Base-by-base conservation (phyloP, 2,113 vertebrate genomes). In the Caranx melampygus region DNA sequence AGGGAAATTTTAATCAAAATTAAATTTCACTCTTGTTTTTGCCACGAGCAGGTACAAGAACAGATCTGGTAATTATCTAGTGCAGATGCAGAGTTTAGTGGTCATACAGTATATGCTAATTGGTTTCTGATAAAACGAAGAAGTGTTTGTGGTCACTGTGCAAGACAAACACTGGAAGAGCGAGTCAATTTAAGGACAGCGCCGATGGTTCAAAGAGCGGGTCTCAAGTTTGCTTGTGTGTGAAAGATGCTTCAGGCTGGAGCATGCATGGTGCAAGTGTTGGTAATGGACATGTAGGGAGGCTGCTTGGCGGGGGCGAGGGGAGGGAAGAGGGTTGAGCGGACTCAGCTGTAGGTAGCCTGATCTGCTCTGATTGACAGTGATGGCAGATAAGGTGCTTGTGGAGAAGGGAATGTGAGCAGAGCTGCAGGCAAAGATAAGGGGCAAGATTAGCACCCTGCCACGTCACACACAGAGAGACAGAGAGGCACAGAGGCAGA, bases 351-450 rank as follows among this genome's bases (percentile, higher is more conserved):
- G 92, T 78, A 89, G 90, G 89, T 91, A 78, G 88, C 86, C 77
- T 91, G 93, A 94, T 93, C 89, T 89, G 81, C 74, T 90, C 90
- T 94, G 94, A 94, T 88, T 95, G 94, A 94, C 92, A 93, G 92
- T 52, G 88, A 94, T 92, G 92, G 87, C 85, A 91, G 94, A 95
- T 94, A 94, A 93, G 90, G 80, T 69, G 88, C 81, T 80, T 59
- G 88, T 54, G 89, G 84, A 85, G 84, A 87, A 75, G 87, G 89
- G 88, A 88, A 86, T 89, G 88, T 81, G 88, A 93, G 89, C 90
- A 81, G 92, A 94, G 89, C 92, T 94, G 93, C 89, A 79, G 84
- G 85, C 86, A 51, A 85, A 89, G 93, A 95, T 95, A 94, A 93
- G 91, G 87, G 85, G 75, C 83, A 61, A 94, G 93, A 95, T 94